A percentile compares a stretch with the other conserved stretches of the same genome.
Evolutionary conservation across 2,113 vertebrate genomes (phyloP).

Genomic region (Cricetomys ansorgei): DNA sequence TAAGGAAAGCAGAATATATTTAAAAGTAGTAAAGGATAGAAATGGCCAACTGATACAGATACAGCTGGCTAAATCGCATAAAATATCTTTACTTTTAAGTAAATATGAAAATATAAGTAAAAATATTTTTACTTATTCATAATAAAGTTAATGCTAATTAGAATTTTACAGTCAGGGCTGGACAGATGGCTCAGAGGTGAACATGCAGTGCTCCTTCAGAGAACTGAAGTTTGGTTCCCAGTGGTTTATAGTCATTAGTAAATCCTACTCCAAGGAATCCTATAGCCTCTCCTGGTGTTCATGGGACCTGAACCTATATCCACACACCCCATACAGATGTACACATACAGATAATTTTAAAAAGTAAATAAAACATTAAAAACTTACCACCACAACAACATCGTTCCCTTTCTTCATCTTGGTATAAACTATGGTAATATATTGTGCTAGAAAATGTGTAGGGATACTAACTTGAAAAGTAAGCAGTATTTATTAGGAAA

Average conservation of each 20-base stretch:
- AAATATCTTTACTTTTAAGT: too few relatives aligned
- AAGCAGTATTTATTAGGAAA: not conserved
- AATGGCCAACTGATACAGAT: not conserved
- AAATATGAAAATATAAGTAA: too few relatives aligned
- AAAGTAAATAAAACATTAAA: not conserved
- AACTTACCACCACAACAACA: not conserved
- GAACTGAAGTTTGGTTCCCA: not conserved
- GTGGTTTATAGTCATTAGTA: not conserved
- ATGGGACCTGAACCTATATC: not conserved
- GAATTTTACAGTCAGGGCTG: not conserved
- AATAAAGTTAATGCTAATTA: not conserved
- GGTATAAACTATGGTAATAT: not conserved
- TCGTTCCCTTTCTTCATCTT: not conserved
- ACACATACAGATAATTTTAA: not conserved
- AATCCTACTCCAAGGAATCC: not conserved
- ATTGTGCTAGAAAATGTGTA: not conserved
- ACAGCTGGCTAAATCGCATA: not conserved
- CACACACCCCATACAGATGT: not conserved
- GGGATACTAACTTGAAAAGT: not conserved
- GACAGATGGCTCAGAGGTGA: not conserved
- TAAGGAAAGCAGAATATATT: not conserved
- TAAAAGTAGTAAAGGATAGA: not conserved
- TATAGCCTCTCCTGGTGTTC: not conserved
- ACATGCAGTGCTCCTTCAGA: not conserved
- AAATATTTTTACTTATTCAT: not conserved